These are phyloP conservation scores for Lepidocolaptes lacrymiger DNA, from an alignment of 2,797 vertebrate genomes.

Conservation along the genomic window DNA sequence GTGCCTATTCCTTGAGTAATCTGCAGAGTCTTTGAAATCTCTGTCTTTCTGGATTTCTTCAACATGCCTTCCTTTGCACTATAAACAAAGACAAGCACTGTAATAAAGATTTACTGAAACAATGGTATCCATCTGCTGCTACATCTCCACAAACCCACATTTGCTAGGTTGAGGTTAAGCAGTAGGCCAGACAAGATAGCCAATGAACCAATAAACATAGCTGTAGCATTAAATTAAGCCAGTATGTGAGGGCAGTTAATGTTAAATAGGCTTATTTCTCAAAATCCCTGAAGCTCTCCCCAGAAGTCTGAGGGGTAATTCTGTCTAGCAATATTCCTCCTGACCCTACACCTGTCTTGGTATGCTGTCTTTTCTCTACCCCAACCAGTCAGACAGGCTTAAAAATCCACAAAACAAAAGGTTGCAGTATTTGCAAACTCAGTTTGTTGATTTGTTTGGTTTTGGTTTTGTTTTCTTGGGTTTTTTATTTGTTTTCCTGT, in stretches of 20 bases:
- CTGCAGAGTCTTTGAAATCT: not conserved
- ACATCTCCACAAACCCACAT: not conserved
- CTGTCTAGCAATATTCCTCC: not conserved
- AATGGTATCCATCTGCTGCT: not conserved
- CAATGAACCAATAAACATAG: not conserved
- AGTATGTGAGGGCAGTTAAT: not conserved
- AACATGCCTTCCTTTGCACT: not conserved
- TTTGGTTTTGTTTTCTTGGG: not conserved
- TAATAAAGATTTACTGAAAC: not conserved
- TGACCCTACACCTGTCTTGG: not conserved
- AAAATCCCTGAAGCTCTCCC: not conserved
- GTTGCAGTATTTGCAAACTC: not conserved
- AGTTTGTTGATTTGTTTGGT: not conserved
- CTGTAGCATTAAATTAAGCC: not conserved
- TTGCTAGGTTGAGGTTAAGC: not conserved
- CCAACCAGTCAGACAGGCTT: not conserved
- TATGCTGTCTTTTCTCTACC: not conserved
- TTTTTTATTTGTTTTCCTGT: not conserved
- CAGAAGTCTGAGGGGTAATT: not conserved
- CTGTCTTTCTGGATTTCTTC: not conserved
- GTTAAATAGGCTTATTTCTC: not conserved
- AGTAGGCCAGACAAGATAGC: not conserved
- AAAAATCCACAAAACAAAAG: not conserved
- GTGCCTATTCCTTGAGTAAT: not conserved
- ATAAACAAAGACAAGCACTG: not conserved